Base-by-base conservation (phyloP, 2,113 vertebrate genomes). In the Epinephelus cyanopodus region DNA sequence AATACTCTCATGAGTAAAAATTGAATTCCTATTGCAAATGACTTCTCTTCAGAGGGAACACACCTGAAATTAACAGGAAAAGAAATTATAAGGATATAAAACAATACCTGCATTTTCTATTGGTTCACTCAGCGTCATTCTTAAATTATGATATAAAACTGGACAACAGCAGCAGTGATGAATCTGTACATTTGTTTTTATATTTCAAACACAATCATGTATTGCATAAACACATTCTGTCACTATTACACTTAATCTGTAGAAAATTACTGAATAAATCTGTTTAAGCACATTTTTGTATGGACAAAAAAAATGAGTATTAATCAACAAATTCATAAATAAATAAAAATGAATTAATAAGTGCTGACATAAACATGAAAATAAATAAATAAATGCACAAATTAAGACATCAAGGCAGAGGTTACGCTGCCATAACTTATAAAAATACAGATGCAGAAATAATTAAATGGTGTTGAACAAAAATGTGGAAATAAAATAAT, bases 11-110 rank as follows among this genome's bases (percentile, higher is more conserved):
- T 96, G 2, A 99, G 91, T 74, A 99, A 88, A 93, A 99, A 99
- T 85, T 99, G 98, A 1, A 99, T 92, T 33, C 98, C 98, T 0
- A 99, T 98, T 53, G 98, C 97, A 50, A 99, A 99, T 0, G 98
- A 99, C 83, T 99, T 99, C 74, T 99, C 98, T 0, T 99, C 97
- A 42, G 96, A 94, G 64, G 96, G 95, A 81, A 99, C 98, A 47
- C 95, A 96, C 62, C 98, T 99, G 93, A 23, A 87, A 82, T 23
- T 3, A 53, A 65, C 15, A 33, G 52, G 18, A 63, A 71, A 50
- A 72, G 19, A 78, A n/a, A 39, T 21, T 4, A 39, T 6, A 69
- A 19, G 6, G 39, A 45, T 45, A 45, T 18, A 6, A 4, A 17
- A 62, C 19, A 52, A 37, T 12, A 50, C 1, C 6, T 29, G 7